Base-by-base conservation (phyloP, 2,888 invertebrate genomes). In the Portevinia maculata region DNA sequence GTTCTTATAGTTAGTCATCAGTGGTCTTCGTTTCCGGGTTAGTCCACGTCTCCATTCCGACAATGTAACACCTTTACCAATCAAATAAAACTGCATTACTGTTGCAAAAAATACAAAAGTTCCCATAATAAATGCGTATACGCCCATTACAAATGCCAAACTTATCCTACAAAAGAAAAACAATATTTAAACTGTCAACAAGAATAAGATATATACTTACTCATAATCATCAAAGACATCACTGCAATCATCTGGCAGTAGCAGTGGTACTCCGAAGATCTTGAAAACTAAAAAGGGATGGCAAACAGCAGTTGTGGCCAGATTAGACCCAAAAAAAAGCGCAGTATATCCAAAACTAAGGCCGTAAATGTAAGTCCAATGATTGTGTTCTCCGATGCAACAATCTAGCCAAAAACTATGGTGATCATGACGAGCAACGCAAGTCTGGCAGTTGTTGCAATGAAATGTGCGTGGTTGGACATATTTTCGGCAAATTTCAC, bases 361-460 rank as follows among this genome's bases (percentile, higher is more conserved):
- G 17, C 95, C 94, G 59, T 92, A 89, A 55, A 97, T 88, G 88
- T 96, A 98, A 90, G 94, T 94, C 59, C 93, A 92, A 85, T 96
- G 94, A 89, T 98, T 98, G 75, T 93, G 93, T 85, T 93, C 93
- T 9, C 97, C 95, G 84, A 98, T 93, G 90, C 98, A 98, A 88
- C 96, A 96, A 87, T 96, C 94, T 90, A 96, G 92, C 96, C 96
- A 96, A 88, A 94, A 94, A 88, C 96, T 95, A 91, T 96, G 95
- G 90, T 95, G 95, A 88, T 95, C 95, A 86, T 95, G 93, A 85
- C 94, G 94, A 81, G 94, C 92, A 19, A 97, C 93, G 90, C 96
- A 97, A 53, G 94, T 93, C 88, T 96, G 94, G 89, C 98, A 98
- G 69, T 95, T 92, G 84, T 93, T 92, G 89, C 98, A 98, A 88